phyloP scores from a whole-genome alignment of 1,140 invertebrate genomes.

The Euwallacea similis region DNA sequence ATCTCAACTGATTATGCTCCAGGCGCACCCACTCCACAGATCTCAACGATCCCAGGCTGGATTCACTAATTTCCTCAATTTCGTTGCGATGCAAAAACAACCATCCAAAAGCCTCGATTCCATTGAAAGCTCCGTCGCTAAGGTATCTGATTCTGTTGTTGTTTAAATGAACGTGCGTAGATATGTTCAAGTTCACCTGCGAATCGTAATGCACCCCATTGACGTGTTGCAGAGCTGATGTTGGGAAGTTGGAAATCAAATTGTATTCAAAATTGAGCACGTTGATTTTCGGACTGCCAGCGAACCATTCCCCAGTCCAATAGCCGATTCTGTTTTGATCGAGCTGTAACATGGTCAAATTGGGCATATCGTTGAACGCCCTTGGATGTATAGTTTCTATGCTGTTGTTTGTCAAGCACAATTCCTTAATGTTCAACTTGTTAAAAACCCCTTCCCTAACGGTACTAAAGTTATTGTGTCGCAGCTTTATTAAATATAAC shows the following conservation, averaged over 20 bases:
- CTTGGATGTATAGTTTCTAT: conserved; percentile 46
- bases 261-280: conserved; percentile 49
- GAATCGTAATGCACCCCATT: conserved; percentile 43
- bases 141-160: conserved; percentile 47
- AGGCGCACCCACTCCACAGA: conserved; percentile 45
- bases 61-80: conserved; percentile 41
- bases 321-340: conserved; percentile 46
- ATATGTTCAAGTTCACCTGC: conserved; percentile 39
- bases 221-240: conserved; percentile 44
- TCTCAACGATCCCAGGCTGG: conserved; percentile 41
- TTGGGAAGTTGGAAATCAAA: conserved; percentile 43
- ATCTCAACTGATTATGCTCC: conserved; percentile 45
- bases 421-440: conserved; percentile 43
- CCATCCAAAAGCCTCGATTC: conserved; percentile 46
- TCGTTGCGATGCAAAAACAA: conserved; percentile 49
- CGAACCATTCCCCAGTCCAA: conserved; percentile 48
- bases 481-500: conserved; percentile 45
- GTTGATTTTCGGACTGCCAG: conserved; percentile 43
- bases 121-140: conserved; percentile 45
- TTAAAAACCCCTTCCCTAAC: conserved; percentile 49
- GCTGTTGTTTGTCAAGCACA: conserved; percentile 46
- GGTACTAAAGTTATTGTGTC: conserved; percentile 45
- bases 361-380: conserved; percentile 48
- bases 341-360: conserved; percentile 45
- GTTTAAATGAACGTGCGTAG: conserved; percentile 46